phyloP scores from a whole-genome alignment of 2,113 vertebrate genomes.

The Pimephales promelas region DNA sequence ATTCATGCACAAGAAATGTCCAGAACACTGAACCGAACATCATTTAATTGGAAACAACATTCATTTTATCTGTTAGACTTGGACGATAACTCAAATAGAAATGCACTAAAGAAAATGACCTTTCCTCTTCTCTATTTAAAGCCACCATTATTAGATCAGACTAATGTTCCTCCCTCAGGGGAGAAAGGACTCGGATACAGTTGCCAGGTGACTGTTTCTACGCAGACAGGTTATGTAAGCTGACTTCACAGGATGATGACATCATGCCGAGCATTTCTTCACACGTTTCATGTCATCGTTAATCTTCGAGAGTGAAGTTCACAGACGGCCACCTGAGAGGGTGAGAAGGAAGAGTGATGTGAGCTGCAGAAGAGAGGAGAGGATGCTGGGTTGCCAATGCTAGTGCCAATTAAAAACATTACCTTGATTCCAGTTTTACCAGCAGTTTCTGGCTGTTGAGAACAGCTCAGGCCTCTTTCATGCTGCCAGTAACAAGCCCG shows the following conservation, averaged over 20 bases:
- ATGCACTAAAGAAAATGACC: slow-evolving; percentile 6
- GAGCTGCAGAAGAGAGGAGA: slow-evolving; percentile 11
- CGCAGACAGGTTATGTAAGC: slow-evolving; percentile 58
- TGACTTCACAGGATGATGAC: slow-evolving; percentile 46
- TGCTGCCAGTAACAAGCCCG: slow-evolving; percentile 72
- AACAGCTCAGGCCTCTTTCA: slow-evolving; percentile 49
- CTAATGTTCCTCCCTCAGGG: not conserved
- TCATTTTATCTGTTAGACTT: not conserved
- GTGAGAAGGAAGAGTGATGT: not conserved
- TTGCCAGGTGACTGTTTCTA: slow-evolving; percentile 64
- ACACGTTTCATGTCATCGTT: not conserved
- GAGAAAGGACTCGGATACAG: slow-evolving; percentile 26
- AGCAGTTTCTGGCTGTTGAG: not conserved
- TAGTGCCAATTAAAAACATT: not conserved
- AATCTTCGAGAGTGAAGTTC: slow-evolving; percentile 13
- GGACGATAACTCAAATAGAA: not conserved
- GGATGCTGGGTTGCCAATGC: not conserved
- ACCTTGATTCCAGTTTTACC: slow-evolving; percentile 49
- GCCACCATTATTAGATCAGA: not conserved
- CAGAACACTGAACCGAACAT: not conserved
- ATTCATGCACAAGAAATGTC: not conserved
- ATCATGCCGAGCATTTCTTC: slow-evolving; percentile 46
- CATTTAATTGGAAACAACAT: not conserved
- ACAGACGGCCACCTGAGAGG: slow-evolving; percentile 7
- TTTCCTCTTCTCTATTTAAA: not conserved